Evolutionary conservation across 2,888 invertebrate species (phyloP).

Genomic region (Lypha dubia): DNA sequence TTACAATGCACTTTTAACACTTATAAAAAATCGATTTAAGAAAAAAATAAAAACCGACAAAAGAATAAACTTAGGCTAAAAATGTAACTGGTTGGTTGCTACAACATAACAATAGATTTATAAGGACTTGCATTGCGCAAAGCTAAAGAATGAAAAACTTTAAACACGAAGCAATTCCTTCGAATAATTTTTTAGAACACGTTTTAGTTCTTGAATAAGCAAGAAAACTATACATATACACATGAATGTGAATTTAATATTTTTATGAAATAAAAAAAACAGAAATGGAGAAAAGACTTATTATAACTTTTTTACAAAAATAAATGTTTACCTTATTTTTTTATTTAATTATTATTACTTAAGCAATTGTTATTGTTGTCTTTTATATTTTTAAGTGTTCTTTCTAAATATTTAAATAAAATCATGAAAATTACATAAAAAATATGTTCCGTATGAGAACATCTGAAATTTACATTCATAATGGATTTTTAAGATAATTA

Average conservation of each 20-base stretch:
- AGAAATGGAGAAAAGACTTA: conserved; percentile 68
- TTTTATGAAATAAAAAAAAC: conserved; percentile 43
- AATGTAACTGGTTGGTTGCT: conserved; percentile 19
- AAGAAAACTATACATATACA: conserved; percentile 56
- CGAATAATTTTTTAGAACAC: not conserved
- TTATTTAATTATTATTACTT: conserved; percentile 57
- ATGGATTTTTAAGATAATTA: not conserved
- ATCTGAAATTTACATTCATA: conserved; percentile 3
- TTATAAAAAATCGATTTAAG: not conserved
- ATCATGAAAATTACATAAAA: conserved; percentile 4
- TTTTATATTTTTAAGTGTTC: conserved; percentile 48
- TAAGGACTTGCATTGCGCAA: conserved; percentile 12
- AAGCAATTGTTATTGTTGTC: conserved; percentile 66
- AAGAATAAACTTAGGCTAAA: not conserved
- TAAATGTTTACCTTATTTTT: conserved; percentile 24
- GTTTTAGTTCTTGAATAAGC: conserved; percentile 14
- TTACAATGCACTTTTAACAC: not conserved
- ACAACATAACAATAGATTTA: not conserved
- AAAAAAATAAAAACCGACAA: not conserved
- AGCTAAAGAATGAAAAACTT: not conserved
- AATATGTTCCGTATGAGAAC: not conserved
- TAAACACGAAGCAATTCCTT: not conserved
- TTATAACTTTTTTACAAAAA: conserved; percentile 43
- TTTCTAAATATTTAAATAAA: conserved; percentile 6
- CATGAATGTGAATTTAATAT: conserved; percentile 41